These are phyloP conservation scores for Osedax frankpressi DNA, from an alignment of 2,888 invertebrate species.

Conservation along the genomic window DNA sequence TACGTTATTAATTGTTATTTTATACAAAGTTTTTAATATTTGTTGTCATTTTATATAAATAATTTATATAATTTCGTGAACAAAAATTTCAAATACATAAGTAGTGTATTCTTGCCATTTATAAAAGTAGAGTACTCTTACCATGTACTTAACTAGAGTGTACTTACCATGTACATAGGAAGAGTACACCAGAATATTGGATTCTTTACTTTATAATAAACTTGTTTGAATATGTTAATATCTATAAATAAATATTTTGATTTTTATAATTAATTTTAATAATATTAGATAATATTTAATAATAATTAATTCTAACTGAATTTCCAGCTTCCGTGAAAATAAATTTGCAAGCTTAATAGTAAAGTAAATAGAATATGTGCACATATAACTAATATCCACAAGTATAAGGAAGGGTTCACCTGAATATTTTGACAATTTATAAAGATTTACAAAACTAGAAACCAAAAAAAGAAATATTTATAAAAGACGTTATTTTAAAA, in stretches of 20 bases:
- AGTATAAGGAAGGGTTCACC: slow-evolving; percentile 46
- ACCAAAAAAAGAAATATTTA: too few relatives aligned
- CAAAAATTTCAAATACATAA: too few relatives aligned
- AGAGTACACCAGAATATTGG: slow-evolving; percentile 42
- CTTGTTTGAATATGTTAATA: slow-evolving; percentile 45
- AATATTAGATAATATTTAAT: not conserved
- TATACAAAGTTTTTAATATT: too few relatives aligned
- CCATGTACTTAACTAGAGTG: not conserved
- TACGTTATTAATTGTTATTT: too few relatives aligned
- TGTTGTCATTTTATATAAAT: too few relatives aligned
- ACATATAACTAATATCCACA: slow-evolving; percentile 62
- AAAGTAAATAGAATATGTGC: slow-evolving; percentile 58
- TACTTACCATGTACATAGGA: slow-evolving; percentile 47
- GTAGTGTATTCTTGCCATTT: too few relatives aligned
- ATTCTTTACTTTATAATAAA: slow-evolving; percentile 41
- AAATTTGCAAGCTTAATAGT: slow-evolving; percentile 49
- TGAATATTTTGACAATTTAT: slow-evolving; percentile 28
- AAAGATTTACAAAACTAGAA: too few relatives aligned
- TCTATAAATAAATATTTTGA: slow-evolving; percentile 38
- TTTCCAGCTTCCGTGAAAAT: slow-evolving; percentile 52
- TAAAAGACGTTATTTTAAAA: too few relatives aligned
- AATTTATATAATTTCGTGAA: too few relatives aligned
- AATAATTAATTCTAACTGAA: slow-evolving; percentile 40
- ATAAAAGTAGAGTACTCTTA: too few relatives aligned
- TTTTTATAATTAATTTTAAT: not conserved